These are phyloP conservation scores for Nothocercus julius DNA, from an alignment of 2,113 vertebrate genomes.

Conservation along the genomic window DNA sequence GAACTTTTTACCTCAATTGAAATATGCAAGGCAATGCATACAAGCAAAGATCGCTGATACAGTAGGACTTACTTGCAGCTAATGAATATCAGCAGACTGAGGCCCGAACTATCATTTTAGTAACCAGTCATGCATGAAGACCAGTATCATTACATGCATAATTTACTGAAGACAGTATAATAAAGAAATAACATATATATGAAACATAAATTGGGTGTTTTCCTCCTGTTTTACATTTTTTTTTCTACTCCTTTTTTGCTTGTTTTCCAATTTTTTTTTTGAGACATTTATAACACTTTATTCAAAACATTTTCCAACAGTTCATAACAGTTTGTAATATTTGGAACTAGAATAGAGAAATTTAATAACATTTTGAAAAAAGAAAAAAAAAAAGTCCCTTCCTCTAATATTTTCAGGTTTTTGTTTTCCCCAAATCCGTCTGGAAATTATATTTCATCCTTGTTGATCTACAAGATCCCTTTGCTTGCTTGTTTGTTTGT, in stretches of 20 bases:
- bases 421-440: not conserved
- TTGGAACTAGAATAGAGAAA: not conserved
- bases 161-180: not conserved
- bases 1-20: not conserved
- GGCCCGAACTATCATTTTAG: not conserved
- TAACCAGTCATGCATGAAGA: not conserved
- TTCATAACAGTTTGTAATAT: not conserved
- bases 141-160: not conserved
- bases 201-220: fast-evolving
- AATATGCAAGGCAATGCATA: not conserved
- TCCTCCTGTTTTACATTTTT: not conserved
- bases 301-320: not conserved
- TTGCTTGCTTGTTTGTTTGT: not conserved
- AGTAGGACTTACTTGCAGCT: slow-evolving; percentile 28
- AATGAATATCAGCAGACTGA: not conserved
- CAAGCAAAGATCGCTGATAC: slow-evolving; percentile 19
- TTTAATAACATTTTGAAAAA: not conserved
- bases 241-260: not conserved
- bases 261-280: not conserved
- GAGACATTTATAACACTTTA: not conserved
- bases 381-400: not conserved
- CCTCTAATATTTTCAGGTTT: not conserved
- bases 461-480: not conserved
- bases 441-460: not conserved
- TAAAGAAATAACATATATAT: not conserved